A percentile compares a stretch with the other conserved stretches of the same genome.
Conservation (phyloP, 2,888 invertebrate species). For the Hedychridium roseum region DNA sequence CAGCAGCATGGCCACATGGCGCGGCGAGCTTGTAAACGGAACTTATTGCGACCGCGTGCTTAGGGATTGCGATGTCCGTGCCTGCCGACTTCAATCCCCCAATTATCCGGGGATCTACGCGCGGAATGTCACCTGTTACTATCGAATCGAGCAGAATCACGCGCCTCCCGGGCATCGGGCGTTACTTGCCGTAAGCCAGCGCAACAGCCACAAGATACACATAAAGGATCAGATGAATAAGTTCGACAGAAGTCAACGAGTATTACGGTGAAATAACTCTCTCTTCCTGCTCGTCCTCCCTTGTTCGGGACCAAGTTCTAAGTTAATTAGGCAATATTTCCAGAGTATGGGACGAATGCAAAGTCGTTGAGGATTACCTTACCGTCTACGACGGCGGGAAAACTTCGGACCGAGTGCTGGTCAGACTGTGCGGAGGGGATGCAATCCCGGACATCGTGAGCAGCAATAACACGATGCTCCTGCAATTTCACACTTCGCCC, state of each 20-base stretch:
- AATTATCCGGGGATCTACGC: conserved; percentile 93
- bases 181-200: conserved; percentile 78
- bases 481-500: conserved; percentile 83
- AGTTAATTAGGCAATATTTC: conserved; percentile 28
- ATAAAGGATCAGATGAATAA: conserved; percentile 81
- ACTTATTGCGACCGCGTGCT: conserved; percentile 84
- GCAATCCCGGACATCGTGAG: conserved; percentile 82
- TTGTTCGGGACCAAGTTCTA: not conserved
- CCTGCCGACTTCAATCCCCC: conserved; percentile 83
- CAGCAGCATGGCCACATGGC: conserved; percentile 75
- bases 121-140: conserved; percentile 84
- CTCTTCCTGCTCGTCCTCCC: not conserved
- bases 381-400: conserved; percentile 83
- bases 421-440: conserved; percentile 83
- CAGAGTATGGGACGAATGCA: conserved; percentile 85
- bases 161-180: conserved; percentile 78
- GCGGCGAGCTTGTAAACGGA: conserved; percentile 78
- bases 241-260: conserved; percentile 78
- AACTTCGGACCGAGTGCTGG: conserved; percentile 75
- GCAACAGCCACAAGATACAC: conserved; percentile 80
- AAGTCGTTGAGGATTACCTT: conserved; percentile 82
- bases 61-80: conserved; percentile 76
- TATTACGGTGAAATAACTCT: conserved; percentile 69
- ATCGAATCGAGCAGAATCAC: conserved; percentile 72
- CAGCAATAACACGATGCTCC: conserved; percentile 78